phyloP scores from a whole-genome alignment of 1,140 invertebrate species.

The Telenomus remus region DNA sequence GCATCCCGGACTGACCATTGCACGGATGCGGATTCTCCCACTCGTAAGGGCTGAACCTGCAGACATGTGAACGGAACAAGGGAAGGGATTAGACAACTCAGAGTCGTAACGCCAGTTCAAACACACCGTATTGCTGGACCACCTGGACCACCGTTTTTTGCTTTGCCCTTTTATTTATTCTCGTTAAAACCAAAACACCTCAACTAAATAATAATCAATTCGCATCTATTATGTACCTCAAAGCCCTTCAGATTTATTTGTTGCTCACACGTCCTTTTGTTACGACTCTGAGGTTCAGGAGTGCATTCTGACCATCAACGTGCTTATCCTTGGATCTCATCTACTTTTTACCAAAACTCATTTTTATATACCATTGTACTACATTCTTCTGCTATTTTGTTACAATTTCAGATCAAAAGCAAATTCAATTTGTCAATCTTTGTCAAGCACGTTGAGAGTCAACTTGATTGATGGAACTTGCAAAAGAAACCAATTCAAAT shows the following conservation, averaged over 20 bases:
- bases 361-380: not conserved
- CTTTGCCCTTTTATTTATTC: constrained; percentile 1
- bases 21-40: constrained; percentile 91
- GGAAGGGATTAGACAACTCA: constrained; percentile 66
- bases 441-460: no score
- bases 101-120: constrained; percentile 54
- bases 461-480: no score
- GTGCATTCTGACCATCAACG: constrained; percentile 22
- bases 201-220: no score
- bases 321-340: not conserved
- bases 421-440: no score
- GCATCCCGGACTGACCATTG: constrained; percentile 84
- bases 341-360: not conserved
- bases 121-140: constrained; percentile 27
- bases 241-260: not conserved
- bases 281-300: constrained; percentile 44
- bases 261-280: constrained; percentile 5
- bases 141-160: constrained; percentile 40
- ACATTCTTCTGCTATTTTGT: no score
- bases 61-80: constrained; percentile 70
- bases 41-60: constrained; percentile 91
- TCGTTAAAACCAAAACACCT: not conserved
- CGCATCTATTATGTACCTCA: no score
- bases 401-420: no score
- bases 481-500: no score